These are phyloP conservation scores for Pteromalus puparum DNA, from an alignment of 1,140 invertebrate genomes.

Conservation along the genomic window DNA sequence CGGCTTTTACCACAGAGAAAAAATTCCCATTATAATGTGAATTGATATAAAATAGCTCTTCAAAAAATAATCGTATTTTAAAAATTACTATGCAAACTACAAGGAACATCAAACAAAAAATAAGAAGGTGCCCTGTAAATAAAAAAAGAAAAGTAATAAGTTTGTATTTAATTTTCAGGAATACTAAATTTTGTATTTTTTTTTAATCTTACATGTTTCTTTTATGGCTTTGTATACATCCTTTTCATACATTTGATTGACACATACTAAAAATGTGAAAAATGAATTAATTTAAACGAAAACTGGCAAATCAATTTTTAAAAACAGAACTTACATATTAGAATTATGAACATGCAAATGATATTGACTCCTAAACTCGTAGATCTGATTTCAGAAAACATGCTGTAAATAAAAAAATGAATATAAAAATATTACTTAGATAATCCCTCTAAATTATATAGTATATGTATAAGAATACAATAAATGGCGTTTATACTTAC, in stretches of 20 bases:
- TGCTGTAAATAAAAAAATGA: slow-evolving; percentile 10
- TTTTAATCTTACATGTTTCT: slow-evolving; percentile 26
- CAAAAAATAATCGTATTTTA: slow-evolving; percentile 32
- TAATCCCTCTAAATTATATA: no score
- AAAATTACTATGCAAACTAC: neutral
- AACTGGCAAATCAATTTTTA: neutral
- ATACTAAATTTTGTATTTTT: neutral
- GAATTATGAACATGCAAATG: neutral
- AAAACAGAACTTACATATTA: neutral
- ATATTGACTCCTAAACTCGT: neutral
- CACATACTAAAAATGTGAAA: neutral
- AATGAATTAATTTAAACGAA: neutral
- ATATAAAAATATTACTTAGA: no score
- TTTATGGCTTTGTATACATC: neutral
- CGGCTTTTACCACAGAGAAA: neutral
- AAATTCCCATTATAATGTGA: neutral
- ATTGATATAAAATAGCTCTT: slow-evolving; percentile 31
- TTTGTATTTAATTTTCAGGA: neutral
- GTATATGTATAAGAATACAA: no score
- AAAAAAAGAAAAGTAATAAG: neutral
- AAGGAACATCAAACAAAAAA: neutral
- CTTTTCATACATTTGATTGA: neutral
- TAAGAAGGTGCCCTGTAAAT: neutral
- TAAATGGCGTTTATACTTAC: no score
- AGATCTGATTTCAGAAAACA: slow-evolving; percentile 13